Base-by-base conservation (phyloP, 2,888 invertebrate species). In the Germaria angustata region DNA sequence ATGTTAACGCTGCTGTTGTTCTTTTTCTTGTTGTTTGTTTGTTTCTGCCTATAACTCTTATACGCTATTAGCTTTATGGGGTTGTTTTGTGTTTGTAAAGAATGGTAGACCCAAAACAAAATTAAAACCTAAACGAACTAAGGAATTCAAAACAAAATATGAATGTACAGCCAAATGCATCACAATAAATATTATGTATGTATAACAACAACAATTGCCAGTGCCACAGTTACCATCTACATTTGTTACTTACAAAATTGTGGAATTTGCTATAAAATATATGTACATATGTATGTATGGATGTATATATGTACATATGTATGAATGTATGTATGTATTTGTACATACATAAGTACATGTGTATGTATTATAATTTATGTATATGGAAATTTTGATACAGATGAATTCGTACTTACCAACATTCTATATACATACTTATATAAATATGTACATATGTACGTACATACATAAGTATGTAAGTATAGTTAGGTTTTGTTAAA, bases 31-130 rank as follows among this genome's bases (percentile, higher is more conserved):
- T 76, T 41, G 28, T 28, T 5, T 28, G 6, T 6, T 22, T 46
- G n/a, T 20, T 20, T 17, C 7, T 46, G 20, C 5, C 5, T 36
- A 8, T 46, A 65, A 39, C 13, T 76, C 20, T 13, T 66, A 28
- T 69, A 22, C 20, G n/a, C 20, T 34, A 22, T 68, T 59, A 66
- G 34, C 59, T 49, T 66, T 46, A 13, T 59, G 69, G 63, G 81
- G 59, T 77, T 68, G 69, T 28, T 65, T 81, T 51, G 61, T 17
- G 28, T 55, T 57, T 61, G 75, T 78, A 39, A 79, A 66, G 81
- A 82, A 84, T 80, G 59, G 69, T 44, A 55, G 36, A 59, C 20
- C 39, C 61, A 75, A 73, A 79, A 82, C 72, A 73, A 73, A 68
- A 53, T 32, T 61, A 73, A 78, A 65, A 72, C 49, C 65, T 78